These are phyloP conservation scores for Mastomys coucha DNA, from an alignment of 2,113 vertebrate genomes.

Conservation along the genomic window DNA sequence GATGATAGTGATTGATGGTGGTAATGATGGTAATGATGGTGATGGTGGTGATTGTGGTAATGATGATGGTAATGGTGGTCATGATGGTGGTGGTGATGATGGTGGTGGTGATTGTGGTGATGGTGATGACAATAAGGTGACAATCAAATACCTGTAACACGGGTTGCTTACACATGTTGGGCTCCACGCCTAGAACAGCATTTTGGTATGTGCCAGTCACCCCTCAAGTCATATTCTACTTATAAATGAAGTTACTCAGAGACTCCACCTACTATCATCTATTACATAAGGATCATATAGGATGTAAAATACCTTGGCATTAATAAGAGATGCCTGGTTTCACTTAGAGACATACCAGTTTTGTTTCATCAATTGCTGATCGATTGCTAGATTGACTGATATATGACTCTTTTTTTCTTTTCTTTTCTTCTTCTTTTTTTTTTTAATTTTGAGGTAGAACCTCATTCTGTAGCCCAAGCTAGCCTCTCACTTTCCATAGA, in stretches of 20 bases:
- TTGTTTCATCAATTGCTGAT: not conserved
- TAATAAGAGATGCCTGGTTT: not conserved
- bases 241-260: not conserved
- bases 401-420: not conserved
- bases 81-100: not conserved
- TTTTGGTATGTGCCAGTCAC: not conserved
- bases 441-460: too few species aligned
- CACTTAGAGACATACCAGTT: not conserved
- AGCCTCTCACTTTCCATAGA: not conserved
- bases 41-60: not conserved
- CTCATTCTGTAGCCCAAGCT: not conserved
- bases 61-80: not conserved
- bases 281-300: not conserved
- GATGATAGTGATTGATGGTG: not conserved
- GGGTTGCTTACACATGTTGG: not conserved
- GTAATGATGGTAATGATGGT: not conserved
- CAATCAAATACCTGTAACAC: not conserved
- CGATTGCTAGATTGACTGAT: not conserved
- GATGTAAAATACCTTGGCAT: not conserved
- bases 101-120: not conserved
- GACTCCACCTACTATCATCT: not conserved
- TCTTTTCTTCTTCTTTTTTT: too few species aligned
- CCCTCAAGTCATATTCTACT: not conserved
- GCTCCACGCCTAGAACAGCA: not conserved
- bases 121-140: not conserved